A percentile compares a stretch with the other conserved stretches of the same genome.
Evolutionary conservation across 37 sponge, comb jelly and placozoan species (phyloP).

Genomic region (Mnemiopsis leidyi): DNA sequence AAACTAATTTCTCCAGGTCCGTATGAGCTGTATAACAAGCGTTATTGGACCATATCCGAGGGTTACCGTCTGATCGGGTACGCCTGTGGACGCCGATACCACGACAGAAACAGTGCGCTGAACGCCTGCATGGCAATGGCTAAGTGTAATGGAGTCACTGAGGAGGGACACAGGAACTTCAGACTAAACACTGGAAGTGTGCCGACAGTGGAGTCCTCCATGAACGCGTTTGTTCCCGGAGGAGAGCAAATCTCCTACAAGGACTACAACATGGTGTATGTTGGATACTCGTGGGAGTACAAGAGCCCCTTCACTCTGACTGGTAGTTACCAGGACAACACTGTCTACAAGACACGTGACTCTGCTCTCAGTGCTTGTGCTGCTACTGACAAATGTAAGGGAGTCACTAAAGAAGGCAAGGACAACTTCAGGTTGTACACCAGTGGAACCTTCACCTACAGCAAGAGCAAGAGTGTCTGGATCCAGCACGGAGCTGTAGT

Average conservation of each 20-base stretch:
- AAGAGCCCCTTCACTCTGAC: constrained; percentile 44
- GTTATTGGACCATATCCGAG: neutral
- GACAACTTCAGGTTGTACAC: constrained; percentile 18
- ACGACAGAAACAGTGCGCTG: neutral
- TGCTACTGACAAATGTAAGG: neutral
- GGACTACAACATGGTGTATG: constrained; percentile 1
- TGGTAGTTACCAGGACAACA: constrained; percentile 3
- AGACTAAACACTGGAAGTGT: neutral
- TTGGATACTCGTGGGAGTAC: constrained; percentile 10
- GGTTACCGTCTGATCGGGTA: neutral
- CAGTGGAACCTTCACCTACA: neutral
- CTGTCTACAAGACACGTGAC: constrained; percentile 7
- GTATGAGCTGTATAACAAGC: neutral
- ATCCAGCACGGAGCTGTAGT: neutral
- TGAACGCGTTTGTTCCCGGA: neutral
- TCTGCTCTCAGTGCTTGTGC: constrained; percentile 25
- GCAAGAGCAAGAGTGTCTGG: constrained; percentile 1
- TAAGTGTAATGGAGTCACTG: constrained; percentile 3
- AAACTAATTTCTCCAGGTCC: neutral
- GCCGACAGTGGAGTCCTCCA: neutral
- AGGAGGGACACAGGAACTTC: neutral
- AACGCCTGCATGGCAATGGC: neutral
- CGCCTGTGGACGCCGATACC: neutral
- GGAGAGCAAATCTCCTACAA: neutral
- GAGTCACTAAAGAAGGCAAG: neutral